Percentiles rank a stretch among this genome's conserved stretches.
Conservation (phyloP, 1,140 invertebrate genomes). For the Drosophila equinoxialis region DNA sequence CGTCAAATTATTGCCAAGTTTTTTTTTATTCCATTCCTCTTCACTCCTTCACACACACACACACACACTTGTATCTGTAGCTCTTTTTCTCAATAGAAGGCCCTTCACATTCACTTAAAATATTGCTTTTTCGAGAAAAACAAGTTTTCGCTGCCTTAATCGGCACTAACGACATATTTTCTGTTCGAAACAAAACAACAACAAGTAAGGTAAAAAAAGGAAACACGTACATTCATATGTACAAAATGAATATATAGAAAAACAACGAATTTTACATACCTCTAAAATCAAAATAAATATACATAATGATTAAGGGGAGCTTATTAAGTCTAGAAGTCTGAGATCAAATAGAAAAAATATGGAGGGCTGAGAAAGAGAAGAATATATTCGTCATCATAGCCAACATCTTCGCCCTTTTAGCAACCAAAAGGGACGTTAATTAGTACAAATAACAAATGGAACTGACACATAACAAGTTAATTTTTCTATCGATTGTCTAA, state of each 20-base stretch:
- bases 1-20: background rate
- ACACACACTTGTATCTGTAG: background rate
- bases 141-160: slow-evolving; percentile 71
- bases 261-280: slow-evolving; percentile 4
- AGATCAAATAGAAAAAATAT: too few species aligned
- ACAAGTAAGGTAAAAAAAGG: slow-evolving; percentile 21
- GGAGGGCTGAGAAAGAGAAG: too few species aligned
- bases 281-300: background rate
- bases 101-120: slow-evolving; percentile 77
- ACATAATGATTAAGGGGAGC: too few species aligned
- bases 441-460: too few species aligned
- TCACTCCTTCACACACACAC: background rate
- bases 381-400: too few species aligned
- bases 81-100: slow-evolving; percentile 46
- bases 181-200: slow-evolving; percentile 23
- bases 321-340: too few species aligned
- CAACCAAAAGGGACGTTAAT: too few species aligned
- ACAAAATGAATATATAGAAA: background rate
- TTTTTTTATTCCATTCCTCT: background rate
- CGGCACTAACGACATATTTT: slow-evolving; percentile 70
- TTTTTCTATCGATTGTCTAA: too few species aligned
- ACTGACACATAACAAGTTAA: too few species aligned
- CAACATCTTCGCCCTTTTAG: too few species aligned
- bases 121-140: slow-evolving; percentile 63
- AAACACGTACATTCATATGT: slow-evolving; percentile 31